A percentile compares a stretch with the other conserved stretches of the same genome.
Evolutionary conservation across 2,113 vertebrate species (phyloP).

Genomic region (Leucopsar rothschildi): DNA sequence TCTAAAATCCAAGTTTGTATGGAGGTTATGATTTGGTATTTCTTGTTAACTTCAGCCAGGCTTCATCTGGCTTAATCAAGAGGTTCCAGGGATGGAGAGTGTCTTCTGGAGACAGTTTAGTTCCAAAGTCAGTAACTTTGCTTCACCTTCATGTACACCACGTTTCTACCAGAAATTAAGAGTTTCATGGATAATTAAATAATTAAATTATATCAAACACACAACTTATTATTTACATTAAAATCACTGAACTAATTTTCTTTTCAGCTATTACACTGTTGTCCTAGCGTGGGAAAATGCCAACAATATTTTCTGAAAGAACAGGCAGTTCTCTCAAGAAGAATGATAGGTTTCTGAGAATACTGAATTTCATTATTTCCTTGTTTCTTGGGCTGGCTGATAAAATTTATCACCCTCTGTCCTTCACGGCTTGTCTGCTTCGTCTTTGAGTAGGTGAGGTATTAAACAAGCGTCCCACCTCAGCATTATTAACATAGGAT

Average conservation of each 20-base stretch:
- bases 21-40: not conserved
- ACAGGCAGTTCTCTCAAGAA: not conserved
- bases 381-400: not conserved
- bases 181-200: not conserved
- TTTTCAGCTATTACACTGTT: not conserved
- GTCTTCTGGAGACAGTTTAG: not conserved
- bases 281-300: not conserved
- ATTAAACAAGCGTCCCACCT: not conserved
- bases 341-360: not conserved
- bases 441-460: not conserved
- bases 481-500: slow-evolving; percentile 6
- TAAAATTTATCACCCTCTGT: not conserved
- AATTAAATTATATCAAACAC: slow-evolving; percentile 27
- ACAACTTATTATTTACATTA: slow-evolving; percentile 9
- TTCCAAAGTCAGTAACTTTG: not conserved
- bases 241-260: slow-evolving; percentile 1
- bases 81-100: not conserved
- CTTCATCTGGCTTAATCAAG: not conserved
- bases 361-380: not conserved
- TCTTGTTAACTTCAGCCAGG: not conserved
- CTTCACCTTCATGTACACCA: not conserved
- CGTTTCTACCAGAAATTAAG: not conserved
- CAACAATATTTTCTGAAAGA: not conserved
- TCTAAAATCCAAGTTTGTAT: not conserved
- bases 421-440: not conserved